Evolutionary conservation across 2,113 vertebrate species (phyloP), one percentile per base, ranked within the genome.

Genomic region (Bambusicola thoracicus): DNA sequence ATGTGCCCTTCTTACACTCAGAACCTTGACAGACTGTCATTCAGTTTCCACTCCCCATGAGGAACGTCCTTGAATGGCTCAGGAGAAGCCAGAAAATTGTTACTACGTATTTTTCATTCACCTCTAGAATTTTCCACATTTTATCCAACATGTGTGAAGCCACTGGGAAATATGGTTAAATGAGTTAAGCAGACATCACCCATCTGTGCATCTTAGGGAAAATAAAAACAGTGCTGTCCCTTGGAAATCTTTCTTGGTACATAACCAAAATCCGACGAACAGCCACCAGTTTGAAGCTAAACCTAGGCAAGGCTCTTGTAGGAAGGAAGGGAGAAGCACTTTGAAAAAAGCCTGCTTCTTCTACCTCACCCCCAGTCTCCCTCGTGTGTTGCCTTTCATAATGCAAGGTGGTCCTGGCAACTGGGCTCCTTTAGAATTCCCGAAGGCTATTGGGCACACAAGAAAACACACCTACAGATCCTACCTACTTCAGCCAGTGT

Each of bases 151-250:
- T 95, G 89, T 92, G 93, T 96, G 91, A 94, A 97, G 95, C 96
- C 96, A 95, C 93, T 96, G 95, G 95, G 94, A 95, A 92, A 95
- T 93, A 95, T 96, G 96, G 94, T 95, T 94, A 97, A 96, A 95
- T 92, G 94, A 95, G 93, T 96, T 96, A 92, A 93, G 95, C 96
- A 97, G 96, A 96, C 94, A 96, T 94, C 95, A 93, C 93, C 95
- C 93, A 93, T 95, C 95, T 97, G 93, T 96, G 95, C 94, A 91
- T 96, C 95, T 95, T 48, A 11, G 87, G 91, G 94, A 95, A 96
- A 96, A 96, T 94, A 94, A 94, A 94, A 97, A 94, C 92, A 96
- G 94, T 92, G 92, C 95, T 95, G 84, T 96, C 95, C 95, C 89
- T 96, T 92, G 4, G 56, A 96, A 95, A 91, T 93, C 89, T 96